phyloP scores from a whole-genome alignment of 1,140 invertebrate genomes.

The Drosophila rhopaloa region DNA sequence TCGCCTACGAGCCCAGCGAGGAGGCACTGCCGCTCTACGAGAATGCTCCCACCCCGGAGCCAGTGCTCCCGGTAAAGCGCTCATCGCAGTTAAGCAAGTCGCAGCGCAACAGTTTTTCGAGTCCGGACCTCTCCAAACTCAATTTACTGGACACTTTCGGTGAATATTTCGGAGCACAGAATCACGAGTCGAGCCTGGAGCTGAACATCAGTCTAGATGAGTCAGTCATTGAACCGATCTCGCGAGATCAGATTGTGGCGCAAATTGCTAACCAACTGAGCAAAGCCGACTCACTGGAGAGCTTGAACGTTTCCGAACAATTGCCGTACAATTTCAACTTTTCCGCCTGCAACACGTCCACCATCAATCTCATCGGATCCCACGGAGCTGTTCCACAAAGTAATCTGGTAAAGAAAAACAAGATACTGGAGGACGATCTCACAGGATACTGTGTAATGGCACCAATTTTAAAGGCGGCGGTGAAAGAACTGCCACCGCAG shows the following conservation, averaged over 20 bases:
- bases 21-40: constrained; percentile 45
- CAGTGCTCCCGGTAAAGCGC: constrained; percentile 23
- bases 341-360: constrained; percentile 75
- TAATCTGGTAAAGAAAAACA: constrained; percentile 55
- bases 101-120: constrained; percentile 82
- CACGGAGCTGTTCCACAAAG: constrained; percentile 61
- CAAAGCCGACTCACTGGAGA: constrained; percentile 64
- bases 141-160: constrained; percentile 73
- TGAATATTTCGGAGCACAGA: constrained; percentile 34
- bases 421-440: constrained; percentile 71
- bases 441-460: constrained; percentile 84
- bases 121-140: constrained; percentile 77
- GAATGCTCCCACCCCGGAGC: constrained; percentile 59
- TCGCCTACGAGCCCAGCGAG: constrained; percentile 3
- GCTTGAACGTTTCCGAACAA: constrained; percentile 76
- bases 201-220: constrained; percentile 75
- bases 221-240: constrained; percentile 49
- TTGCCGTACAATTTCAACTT: constrained; percentile 81
- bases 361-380: constrained; percentile 78
- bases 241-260: constrained; percentile 40
- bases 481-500: constrained; percentile 17
- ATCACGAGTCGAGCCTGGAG: constrained; percentile 51
- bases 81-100: constrained; percentile 43
- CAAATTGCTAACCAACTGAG: constrained; percentile 47
- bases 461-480: constrained; percentile 62